Evolutionary conservation across 2,797 vertebrate species (phyloP).

Genomic region (Rhynchotus rufescens): DNA sequence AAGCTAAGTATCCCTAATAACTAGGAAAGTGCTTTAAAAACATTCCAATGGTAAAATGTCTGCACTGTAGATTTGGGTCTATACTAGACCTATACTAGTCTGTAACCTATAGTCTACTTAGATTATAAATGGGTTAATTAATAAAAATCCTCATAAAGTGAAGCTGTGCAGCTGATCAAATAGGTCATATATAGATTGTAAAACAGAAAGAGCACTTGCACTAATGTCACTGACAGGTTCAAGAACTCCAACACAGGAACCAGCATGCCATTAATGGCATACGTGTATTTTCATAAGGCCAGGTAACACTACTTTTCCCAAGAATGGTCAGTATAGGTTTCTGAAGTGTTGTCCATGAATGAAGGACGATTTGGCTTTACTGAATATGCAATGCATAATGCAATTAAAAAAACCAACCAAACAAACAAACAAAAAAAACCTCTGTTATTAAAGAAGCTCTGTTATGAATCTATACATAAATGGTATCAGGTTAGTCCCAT

Average conservation of each 20-base stretch:
- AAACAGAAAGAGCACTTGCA: background rate
- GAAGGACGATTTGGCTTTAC: background rate
- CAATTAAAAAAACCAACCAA: background rate
- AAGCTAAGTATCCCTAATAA: constrained; percentile 56
- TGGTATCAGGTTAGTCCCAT: background rate
- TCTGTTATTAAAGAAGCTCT: no score
- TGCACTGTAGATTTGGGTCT: constrained; percentile 26
- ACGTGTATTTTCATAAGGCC: background rate
- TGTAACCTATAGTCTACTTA: background rate
- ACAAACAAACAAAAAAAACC: no score
- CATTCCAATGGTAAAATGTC: background rate
- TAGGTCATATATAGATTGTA: background rate
- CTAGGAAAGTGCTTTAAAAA: constrained; percentile 30
- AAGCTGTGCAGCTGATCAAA: background rate
- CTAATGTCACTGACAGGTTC: background rate
- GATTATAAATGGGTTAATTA: constrained; percentile 22
- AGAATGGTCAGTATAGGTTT: background rate
- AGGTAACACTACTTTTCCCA: background rate
- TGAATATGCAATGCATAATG: background rate
- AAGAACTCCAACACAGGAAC: background rate
- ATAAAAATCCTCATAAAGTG: background rate
- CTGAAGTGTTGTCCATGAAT: background rate
- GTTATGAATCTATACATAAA: background rate
- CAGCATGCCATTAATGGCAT: background rate
- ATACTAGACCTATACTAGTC: background rate